These are phyloP conservation scores for Standfussiana lucernea DNA, from an alignment of 2,888 invertebrate species.

Conservation along the genomic window DNA sequence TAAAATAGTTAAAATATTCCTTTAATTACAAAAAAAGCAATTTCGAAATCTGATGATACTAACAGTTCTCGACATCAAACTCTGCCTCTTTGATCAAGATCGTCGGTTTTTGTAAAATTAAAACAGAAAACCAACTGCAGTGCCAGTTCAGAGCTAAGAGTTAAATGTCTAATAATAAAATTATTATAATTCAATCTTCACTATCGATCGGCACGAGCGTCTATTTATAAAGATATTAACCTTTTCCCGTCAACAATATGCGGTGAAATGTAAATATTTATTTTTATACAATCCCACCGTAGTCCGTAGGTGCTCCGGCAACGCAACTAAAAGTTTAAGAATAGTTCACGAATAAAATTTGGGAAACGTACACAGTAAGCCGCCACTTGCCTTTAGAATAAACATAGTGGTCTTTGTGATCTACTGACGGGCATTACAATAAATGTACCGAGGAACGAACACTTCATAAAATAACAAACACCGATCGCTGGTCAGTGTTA, in stretches of 20 bases:
- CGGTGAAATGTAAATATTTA: slow-evolving; percentile 86
- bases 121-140: slow-evolving; percentile 27
- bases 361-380: slow-evolving; percentile 69
- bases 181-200: slow-evolving; percentile 78
- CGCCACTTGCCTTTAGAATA: slow-evolving; percentile 78
- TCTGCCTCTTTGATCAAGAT: background rate
- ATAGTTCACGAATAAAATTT: slow-evolving; percentile 75
- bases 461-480: slow-evolving; percentile 88
- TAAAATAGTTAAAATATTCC: too few relatives aligned
- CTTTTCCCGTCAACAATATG: slow-evolving; percentile 85
- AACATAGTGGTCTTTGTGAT: slow-evolving; percentile 83
- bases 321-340: slow-evolving; percentile 71
- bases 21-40: background rate
- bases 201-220: slow-evolving; percentile 60
- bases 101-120: background rate
- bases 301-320: slow-evolving; percentile 47
- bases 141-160: slow-evolving; percentile 46
- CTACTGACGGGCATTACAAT: slow-evolving; percentile 84
- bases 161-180: slow-evolving; percentile 63
- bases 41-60: background rate
- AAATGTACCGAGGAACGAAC: slow-evolving; percentile 83
- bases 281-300: slow-evolving; percentile 79
- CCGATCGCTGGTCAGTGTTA: slow-evolving; percentile 82
- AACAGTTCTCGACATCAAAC: background rate
- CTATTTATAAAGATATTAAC: slow-evolving; percentile 86